phyloP scores from a whole-genome alignment of 2,797 vertebrate species.

The Enteromius argenteus region DNA sequence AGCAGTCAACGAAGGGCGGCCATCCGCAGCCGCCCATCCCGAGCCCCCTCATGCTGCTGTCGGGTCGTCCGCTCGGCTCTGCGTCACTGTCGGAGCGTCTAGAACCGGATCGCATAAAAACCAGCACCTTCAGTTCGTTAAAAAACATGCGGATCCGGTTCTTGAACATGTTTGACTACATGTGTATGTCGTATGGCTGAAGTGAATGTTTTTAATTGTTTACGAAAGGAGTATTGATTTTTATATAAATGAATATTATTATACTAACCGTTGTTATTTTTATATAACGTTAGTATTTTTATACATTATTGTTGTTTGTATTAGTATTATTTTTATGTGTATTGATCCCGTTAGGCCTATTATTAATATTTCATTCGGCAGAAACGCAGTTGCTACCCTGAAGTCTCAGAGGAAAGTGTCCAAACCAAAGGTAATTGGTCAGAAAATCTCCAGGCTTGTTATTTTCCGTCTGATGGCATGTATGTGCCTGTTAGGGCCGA shows the following conservation, averaged over 20 bases:
- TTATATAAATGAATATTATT: neutral
- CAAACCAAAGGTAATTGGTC: slow-evolving; percentile 38
- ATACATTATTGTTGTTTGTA: neutral
- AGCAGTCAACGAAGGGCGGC: slow-evolving; percentile 91
- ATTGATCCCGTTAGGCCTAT: slow-evolving; percentile 37
- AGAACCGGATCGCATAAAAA: slow-evolving; percentile 91
- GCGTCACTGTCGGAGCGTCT: slow-evolving; percentile 86
- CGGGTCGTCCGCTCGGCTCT: slow-evolving; percentile 74
- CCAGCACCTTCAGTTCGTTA: slow-evolving; percentile 95
- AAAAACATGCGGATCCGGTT: slow-evolving; percentile 98
- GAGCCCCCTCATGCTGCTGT: slow-evolving; percentile 80
- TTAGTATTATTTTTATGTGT: slow-evolving; percentile 16
- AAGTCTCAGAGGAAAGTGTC: slow-evolving; percentile 42
- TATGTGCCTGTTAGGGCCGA: slow-evolving; percentile 77
- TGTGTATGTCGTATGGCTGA: slow-evolving; percentile 46
- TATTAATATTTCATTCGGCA: slow-evolving; percentile 41
- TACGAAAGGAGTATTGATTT: neutral
- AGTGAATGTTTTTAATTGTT: slow-evolving; percentile 49
- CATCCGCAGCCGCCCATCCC: slow-evolving; percentile 91
- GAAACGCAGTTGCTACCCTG: slow-evolving; percentile 44
- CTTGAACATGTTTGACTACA: slow-evolving; percentile 91
- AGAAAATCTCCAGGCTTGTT: slow-evolving; percentile 44
- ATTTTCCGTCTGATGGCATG: slow-evolving; percentile 72
- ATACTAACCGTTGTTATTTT: slow-evolving; percentile 27
- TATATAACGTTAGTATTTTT: slow-evolving; percentile 30